These are phyloP conservation scores for Porites evermanni DNA, from an alignment of 92 coral and sea anemone species.

Conservation along the genomic window DNA sequence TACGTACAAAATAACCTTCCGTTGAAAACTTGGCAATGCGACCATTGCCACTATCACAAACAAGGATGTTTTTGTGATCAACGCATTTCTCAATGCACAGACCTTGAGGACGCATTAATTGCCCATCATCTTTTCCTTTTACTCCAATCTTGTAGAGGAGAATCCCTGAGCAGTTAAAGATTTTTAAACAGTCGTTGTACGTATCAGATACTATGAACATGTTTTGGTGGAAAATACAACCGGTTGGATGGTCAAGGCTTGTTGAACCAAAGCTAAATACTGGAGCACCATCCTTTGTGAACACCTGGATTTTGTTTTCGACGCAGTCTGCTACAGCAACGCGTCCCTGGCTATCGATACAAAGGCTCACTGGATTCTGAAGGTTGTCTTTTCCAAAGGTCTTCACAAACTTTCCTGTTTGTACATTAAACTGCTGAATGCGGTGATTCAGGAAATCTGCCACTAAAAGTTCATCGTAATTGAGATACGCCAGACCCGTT, in stretches of 20 bases:
- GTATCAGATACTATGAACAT: neutral
- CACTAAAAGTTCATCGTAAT: slow-evolving; percentile 8
- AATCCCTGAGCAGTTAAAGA: neutral
- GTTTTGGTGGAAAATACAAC: neutral
- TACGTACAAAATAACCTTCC: neutral
- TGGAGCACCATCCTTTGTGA: slow-evolving; percentile 30
- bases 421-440: slow-evolving; percentile 5
- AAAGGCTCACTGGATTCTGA: neutral
- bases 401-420: slow-evolving; percentile 20
- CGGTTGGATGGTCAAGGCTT: neutral
- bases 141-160: neutral
- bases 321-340: slow-evolving; percentile 9
- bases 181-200: neutral
- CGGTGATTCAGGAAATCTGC: slow-evolving; percentile 19
- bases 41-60: neutral
- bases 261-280: slow-evolving; percentile 12
- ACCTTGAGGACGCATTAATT: neutral
- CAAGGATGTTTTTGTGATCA: neutral
- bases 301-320: slow-evolving; percentile 14
- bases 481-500: slow-evolving; percentile 4
- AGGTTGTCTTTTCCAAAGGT: slow-evolving; percentile 25
- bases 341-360: slow-evolving; percentile 9
- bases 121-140: neutral
- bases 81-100: neutral
- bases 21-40: neutral